phyloP scores from a whole-genome alignment of 2,888 invertebrate genomes.

The Endotricha flammealis region DNA sequence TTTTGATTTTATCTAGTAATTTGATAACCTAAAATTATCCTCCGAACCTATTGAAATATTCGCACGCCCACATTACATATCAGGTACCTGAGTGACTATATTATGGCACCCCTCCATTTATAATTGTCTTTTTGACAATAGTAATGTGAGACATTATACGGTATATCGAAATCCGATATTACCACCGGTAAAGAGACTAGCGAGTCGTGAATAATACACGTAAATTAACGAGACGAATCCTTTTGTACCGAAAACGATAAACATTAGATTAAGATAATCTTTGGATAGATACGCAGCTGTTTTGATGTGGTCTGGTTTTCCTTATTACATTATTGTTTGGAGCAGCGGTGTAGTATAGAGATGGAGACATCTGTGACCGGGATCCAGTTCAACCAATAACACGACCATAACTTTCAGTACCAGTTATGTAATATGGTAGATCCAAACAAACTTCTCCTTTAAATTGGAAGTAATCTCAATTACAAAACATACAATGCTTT shows the following conservation, averaged over 20 bases:
- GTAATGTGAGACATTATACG: constrained; percentile 69
- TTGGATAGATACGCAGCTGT: constrained; percentile 38
- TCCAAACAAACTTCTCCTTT: too few species aligned
- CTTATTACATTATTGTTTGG: constrained; percentile 44
- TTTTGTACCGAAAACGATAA: constrained; percentile 43
- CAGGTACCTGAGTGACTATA: constrained; percentile 1
- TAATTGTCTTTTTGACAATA: constrained; percentile 50
- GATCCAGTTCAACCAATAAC: constrained; percentile 54
- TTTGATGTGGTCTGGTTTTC: constrained; percentile 38
- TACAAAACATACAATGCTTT: too few species aligned
- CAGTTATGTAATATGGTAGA: constrained; percentile 42
- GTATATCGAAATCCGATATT: constrained; percentile 66
- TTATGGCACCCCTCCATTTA: constrained; percentile 24
- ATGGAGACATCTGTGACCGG: constrained; percentile 54
- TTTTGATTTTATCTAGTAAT: constrained; percentile 29
- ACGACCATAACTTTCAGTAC: constrained; percentile 43
- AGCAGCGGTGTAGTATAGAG: constrained; percentile 35
- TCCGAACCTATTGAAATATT: neutral
- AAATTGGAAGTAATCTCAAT: too few species aligned
- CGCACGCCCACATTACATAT: neutral
- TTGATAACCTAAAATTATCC: constrained; percentile 10
- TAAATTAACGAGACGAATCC: constrained; percentile 65
- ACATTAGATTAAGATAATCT: constrained; percentile 30
- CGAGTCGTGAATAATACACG: constrained; percentile 69
- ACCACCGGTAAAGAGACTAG: constrained; percentile 61